A percentile compares a stretch with the other conserved stretches of the same genome.
phyloP scores from a whole-genome alignment of 1,140 invertebrate species.

The Sinella curviseta region DNA sequence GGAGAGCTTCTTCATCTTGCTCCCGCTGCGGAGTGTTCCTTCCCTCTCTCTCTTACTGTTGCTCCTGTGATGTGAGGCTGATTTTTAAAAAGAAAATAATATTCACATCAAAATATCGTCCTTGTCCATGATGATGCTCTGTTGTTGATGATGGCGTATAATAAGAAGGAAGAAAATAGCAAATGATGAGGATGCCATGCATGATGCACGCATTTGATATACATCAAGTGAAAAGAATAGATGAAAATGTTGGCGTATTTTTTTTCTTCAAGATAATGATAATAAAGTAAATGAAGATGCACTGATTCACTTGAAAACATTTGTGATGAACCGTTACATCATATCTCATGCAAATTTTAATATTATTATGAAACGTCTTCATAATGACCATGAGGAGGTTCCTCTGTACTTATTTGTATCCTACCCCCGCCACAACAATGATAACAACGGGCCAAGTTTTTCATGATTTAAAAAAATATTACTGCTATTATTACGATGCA shows the following conservation, averaged over 20 bases:
- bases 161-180: not conserved
- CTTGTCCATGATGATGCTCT: not conserved
- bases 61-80: not conserved
- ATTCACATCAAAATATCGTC: not conserved
- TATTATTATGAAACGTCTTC: not conserved
- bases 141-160: not conserved
- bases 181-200: not conserved
- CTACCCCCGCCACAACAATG: too few species aligned
- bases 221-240: constrained; percentile 4
- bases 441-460: too few species aligned
- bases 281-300: constrained; percentile 9
- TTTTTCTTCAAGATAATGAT: not conserved
- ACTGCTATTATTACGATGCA: too few species aligned
- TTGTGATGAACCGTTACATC: constrained; percentile 18
- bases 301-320: not conserved
- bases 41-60: not conserved
- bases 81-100: not conserved
- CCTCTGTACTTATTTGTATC: too few species aligned
- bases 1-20: not conserved
- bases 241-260: not conserved
- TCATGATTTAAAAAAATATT: too few species aligned
- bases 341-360: constrained; percentile 4
- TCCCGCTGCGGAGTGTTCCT: not conserved
- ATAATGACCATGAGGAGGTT: too few species aligned
- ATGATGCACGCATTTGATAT: constrained; percentile 23